Evolutionary conservation across 1,140 invertebrate genomes (phyloP), one percentile per base, ranked within the genome.

Genomic region (Drosophila teissieri): DNA sequence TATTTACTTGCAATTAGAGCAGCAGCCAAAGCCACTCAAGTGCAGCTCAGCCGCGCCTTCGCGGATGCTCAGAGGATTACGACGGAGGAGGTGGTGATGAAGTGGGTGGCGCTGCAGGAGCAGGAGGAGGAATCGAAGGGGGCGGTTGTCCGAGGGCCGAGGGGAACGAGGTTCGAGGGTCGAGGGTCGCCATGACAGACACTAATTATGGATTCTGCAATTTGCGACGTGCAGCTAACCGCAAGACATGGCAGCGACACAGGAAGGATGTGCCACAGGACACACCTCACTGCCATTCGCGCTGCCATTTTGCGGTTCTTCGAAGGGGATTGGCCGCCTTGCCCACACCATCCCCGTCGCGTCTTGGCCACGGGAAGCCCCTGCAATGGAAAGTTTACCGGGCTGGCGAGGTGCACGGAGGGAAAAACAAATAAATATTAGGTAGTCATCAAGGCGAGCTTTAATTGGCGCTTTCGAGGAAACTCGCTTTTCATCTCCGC

Each of bases 1-100:
- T 88, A 88, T 88, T 88, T 88, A 88, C 83, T 88, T 89, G 84
- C 83, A 88, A 88, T 88, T 88, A 88, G 83, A 85, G 80, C 69
- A 75, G 65, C 78, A 70, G 64, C 77, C 61, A 68, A 68, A 58
- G 61, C 80, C 73, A 75, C 82, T 86, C 79, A 88, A 88, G 69
- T 82, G 82, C 83, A 88, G 74, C 77, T 67, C 58, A 84, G 76
- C 61, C 73, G 63, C 67, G 58, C 72, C 78, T 73, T 48, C 36
- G 27, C 53, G 53, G 60, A 57, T 70, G 67, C 51, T 45, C 31
- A 39, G 31, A 22, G 37, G 61, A 64, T 42, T 27, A 24, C 4
- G n/a, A 19, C 19, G 19, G 19, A 19, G 19, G 48, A 42, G 42
- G 17, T 19, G 42, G 15, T 15, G 42, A 31, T 31, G 31, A 31